Evolutionary conservation across 2,888 invertebrate species (phyloP).

Genomic region (Rhopalosiphum nymphaeae): DNA sequence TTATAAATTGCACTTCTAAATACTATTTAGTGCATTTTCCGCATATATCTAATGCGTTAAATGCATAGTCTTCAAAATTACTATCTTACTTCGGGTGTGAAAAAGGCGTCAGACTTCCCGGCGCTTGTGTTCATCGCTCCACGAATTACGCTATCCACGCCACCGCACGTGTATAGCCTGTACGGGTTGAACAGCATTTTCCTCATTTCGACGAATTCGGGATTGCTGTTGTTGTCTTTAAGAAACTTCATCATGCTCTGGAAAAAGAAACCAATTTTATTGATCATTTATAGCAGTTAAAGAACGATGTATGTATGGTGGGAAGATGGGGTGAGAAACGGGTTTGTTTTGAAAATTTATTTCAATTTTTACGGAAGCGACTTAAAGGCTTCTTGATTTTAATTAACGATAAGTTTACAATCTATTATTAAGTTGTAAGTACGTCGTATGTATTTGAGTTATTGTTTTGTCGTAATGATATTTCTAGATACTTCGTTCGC

Average conservation of each 20-base stretch:
- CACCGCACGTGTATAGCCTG: slow-evolving; percentile 76
- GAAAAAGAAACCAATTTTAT: slow-evolving; percentile 66
- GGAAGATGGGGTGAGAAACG: neutral
- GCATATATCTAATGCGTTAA: neutral
- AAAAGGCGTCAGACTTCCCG: slow-evolving; percentile 76
- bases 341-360: neutral
- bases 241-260: slow-evolving; percentile 80
- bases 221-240: slow-evolving; percentile 73
- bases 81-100: slow-evolving; percentile 75
- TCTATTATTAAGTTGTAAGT: neutral
- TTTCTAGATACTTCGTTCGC: neutral
- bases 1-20: neutral
- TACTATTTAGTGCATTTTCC: neutral
- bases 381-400: neutral
- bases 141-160: slow-evolving; percentile 76
- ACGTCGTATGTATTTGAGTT: neutral
- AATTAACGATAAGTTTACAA: neutral
- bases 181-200: slow-evolving; percentile 87
- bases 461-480: neutral
- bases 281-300: neutral
- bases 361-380: neutral
- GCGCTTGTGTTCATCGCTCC: slow-evolving; percentile 79
- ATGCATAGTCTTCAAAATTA: neutral
- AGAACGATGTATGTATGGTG: neutral
- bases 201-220: slow-evolving; percentile 80